phyloP scores from a whole-genome alignment of 1,140 invertebrate species.

The Patella vulgata region DNA sequence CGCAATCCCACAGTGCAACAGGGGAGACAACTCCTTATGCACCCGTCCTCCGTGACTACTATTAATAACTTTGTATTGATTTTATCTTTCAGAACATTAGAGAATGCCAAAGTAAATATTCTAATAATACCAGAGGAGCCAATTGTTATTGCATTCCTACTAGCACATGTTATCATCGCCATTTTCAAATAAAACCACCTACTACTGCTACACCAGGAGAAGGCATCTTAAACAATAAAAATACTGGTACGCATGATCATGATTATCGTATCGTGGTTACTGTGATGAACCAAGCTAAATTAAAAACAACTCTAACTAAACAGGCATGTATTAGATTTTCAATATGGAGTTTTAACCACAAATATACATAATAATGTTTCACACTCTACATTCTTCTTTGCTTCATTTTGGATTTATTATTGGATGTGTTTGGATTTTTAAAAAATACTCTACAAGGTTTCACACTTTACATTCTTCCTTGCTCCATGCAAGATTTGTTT shows the following conservation, averaged over 20 bases:
- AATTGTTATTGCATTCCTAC: conserved; percentile 38
- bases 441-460: no score
- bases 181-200: conserved; percentile 37
- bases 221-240: conserved; percentile 28
- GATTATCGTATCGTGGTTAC: conserved; percentile 42
- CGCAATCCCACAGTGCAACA: no score
- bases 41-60: no score
- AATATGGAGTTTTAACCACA: no score
- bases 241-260: conserved; percentile 36
- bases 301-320: conserved; percentile 22
- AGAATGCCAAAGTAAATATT: conserved; percentile 28
- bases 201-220: conserved; percentile 10
- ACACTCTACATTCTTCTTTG: no score
- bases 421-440: no score
- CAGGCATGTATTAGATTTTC: conserved; percentile 40
- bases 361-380: no score
- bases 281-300: conserved; percentile 36
- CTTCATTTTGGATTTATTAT: no score
- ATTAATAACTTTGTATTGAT: background rate
- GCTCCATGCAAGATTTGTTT: no score
- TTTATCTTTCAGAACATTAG: conserved; percentile 19
- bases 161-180: conserved; percentile 31
- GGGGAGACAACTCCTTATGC: no score
- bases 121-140: conserved; percentile 18
- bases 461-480: no score